These are phyloP conservation scores for Lasius platythorax DNA, from an alignment of 2,888 invertebrate species.

Conservation along the genomic window DNA sequence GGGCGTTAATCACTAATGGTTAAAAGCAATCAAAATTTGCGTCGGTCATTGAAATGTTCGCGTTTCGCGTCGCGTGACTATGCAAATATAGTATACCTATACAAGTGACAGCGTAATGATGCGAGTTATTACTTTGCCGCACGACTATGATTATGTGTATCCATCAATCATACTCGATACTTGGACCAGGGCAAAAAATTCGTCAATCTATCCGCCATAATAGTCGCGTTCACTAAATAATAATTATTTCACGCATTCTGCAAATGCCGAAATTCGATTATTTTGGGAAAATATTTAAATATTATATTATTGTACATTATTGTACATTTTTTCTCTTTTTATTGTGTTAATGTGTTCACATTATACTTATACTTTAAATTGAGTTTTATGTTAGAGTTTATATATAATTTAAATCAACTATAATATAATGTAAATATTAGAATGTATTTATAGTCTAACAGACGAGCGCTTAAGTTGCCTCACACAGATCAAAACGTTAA, in stretches of 20 bases:
- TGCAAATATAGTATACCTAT: conserved; percentile 63
- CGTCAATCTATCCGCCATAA: conserved; percentile 17
- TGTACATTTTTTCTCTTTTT: no score
- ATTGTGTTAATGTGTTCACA: no score
- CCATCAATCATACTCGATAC: conserved; percentile 62
- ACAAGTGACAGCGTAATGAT: conserved; percentile 70
- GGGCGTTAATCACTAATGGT: conserved; percentile 21
- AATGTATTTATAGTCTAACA: background rate
- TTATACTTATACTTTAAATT: background rate
- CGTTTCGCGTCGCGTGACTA: conserved; percentile 68
- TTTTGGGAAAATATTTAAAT: background rate
- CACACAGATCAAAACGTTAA: background rate
- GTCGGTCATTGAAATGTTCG: conserved; percentile 64
- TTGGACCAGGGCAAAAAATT: conserved; percentile 54
- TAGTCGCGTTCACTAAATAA: background rate
- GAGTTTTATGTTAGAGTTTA: background rate
- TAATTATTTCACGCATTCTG: background rate
- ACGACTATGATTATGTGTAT: conserved; percentile 58
- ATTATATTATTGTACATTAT: background rate
- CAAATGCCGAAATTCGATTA: background rate
- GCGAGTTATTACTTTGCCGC: conserved; percentile 64
- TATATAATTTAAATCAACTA: background rate
- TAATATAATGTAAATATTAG: background rate
- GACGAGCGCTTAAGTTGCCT: background rate
- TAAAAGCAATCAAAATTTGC: conserved; percentile 37